Evolutionary conservation across 2,888 invertebrate species (phyloP).

Genomic region (Acrocera orbiculus): DNA sequence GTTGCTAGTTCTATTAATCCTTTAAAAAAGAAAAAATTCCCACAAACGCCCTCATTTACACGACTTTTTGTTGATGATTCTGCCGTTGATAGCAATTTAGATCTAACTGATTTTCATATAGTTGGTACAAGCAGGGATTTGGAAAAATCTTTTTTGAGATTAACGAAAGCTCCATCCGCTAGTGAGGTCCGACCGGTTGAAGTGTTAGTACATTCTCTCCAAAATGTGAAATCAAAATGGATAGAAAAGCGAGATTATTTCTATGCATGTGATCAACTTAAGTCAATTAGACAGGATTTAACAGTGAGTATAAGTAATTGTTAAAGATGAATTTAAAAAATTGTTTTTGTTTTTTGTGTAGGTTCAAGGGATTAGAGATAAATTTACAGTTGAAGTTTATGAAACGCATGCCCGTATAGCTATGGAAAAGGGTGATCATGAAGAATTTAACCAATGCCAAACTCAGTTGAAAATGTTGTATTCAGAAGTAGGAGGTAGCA

Average conservation of each 20-base stretch:
- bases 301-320: conserved; percentile 48
- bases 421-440: conserved; percentile 93
- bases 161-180: conserved; percentile 89
- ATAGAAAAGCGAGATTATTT: conserved; percentile 78
- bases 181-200: conserved; percentile 79
- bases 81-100: conserved; percentile 49
- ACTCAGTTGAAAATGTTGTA: conserved; percentile 94
- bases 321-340: neutral
- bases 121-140: conserved; percentile 87
- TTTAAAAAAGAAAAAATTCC: conserved; percentile 7
- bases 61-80: conserved; percentile 36
- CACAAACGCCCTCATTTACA: conserved; percentile 18
- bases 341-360: conserved; percentile 26
- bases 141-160: conserved; percentile 88
- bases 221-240: conserved; percentile 85
- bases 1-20: conserved; percentile 20
- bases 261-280: conserved; percentile 96
- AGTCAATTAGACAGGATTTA: conserved; percentile 95
- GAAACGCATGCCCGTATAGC: conserved; percentile 98
- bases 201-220: conserved; percentile 68
- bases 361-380: conserved; percentile 90
- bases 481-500: conserved; percentile 53
- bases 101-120: conserved; percentile 74
- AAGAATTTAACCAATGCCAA: conserved; percentile 99
- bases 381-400: conserved; percentile 93